Percentiles rank a stretch among this genome's conserved stretches.
phyloP scores from a whole-genome alignment of 2,888 invertebrate genomes.

The Lasioglossum figueresi region DNA sequence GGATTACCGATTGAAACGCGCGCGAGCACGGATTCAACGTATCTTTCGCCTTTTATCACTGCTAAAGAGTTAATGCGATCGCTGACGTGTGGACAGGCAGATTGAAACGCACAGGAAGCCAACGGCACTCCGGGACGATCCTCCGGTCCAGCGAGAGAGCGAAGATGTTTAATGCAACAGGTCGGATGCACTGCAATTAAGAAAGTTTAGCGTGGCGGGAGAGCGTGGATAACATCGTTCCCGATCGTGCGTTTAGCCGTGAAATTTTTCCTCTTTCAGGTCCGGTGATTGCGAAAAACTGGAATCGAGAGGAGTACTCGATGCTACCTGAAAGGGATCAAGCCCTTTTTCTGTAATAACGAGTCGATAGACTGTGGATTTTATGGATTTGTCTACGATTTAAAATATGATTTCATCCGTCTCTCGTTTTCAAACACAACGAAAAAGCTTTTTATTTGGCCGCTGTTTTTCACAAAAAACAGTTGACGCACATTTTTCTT shows the following conservation, averaged over 20 bases:
- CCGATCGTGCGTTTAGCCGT: background rate
- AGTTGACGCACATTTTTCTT: no score
- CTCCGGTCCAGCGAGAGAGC: background rate
- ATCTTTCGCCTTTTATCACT: constrained; percentile 11
- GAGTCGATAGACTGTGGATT: no score
- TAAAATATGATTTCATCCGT: no score
- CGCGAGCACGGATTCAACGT: constrained; percentile 13
- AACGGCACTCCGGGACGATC: background rate
- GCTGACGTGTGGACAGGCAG: background rate
- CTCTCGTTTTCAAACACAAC: no score
- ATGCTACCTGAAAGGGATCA: no score
- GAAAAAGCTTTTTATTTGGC: no score
- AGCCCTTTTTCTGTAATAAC: no score
- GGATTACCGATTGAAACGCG: background rate
- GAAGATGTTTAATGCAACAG: constrained; percentile 2
- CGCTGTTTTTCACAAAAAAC: no score
- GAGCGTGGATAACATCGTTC: background rate
- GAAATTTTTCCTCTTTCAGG: background rate
- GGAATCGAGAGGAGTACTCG: background rate
- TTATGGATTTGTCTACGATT: no score
- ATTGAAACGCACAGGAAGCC: constrained; percentile 15
- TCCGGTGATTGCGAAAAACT: background rate
- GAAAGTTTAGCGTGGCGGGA: background rate
- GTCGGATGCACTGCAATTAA: background rate
- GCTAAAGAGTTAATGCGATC: constrained; percentile 29